phyloP scores from a whole-genome alignment of 2,888 invertebrate species.

The Fabriciana adippe region DNA sequence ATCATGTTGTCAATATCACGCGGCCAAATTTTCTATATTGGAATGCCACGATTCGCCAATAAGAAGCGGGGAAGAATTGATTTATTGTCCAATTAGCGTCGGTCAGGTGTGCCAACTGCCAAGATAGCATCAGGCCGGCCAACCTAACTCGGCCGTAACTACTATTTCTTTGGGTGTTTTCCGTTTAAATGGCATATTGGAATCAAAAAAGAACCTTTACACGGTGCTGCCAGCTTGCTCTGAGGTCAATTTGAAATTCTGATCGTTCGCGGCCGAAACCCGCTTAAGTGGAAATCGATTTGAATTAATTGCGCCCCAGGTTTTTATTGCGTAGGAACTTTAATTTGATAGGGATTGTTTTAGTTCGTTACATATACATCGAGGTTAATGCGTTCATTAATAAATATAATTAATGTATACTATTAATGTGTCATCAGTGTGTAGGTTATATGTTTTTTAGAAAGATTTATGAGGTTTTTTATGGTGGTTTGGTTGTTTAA shows the following conservation, averaged over 20 bases:
- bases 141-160: conserved; percentile 76
- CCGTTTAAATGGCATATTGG: conserved; percentile 79
- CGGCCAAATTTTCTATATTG: conserved; percentile 83
- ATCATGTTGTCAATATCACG: conserved; percentile 82
- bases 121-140: conserved; percentile 81
- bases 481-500: conserved; percentile 12
- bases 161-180: conserved; percentile 79
- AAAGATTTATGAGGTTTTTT: conserved; percentile 24
- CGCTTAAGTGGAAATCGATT: conserved; percentile 78
- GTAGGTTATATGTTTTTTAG: conserved; percentile 14
- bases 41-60: conserved; percentile 82
- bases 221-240: conserved; percentile 71
- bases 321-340: conserved; percentile 67
- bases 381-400: conserved; percentile 32
- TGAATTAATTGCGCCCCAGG: conserved; percentile 71
- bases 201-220: conserved; percentile 80
- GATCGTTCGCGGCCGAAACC: conserved; percentile 69
- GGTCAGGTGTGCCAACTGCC: conserved; percentile 83
- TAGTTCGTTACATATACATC: conserved; percentile 47
- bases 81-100: conserved; percentile 83
- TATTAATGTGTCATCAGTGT: conserved; percentile 22
- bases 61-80: conserved; percentile 82
- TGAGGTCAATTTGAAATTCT: conserved; percentile 79
- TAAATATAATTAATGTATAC: conserved; percentile 28
- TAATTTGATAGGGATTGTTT: conserved; percentile 70